Evolutionary conservation across 2,113 vertebrate genomes (phyloP), one percentile per base, ranked within the genome.

Genomic region (Progne subis): DNA sequence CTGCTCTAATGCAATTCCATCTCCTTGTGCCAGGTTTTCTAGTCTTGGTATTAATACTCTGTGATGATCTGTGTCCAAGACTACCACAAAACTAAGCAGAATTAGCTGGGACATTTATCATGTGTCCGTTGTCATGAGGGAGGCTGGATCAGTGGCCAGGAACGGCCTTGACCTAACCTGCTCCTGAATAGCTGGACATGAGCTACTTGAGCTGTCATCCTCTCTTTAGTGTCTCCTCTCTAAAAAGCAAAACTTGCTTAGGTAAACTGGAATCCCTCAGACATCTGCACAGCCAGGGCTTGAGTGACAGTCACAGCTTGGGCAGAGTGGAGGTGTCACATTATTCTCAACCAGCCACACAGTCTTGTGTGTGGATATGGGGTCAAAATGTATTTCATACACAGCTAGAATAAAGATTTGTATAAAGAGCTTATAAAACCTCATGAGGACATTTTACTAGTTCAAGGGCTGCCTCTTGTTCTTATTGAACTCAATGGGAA

Each of bases 401-500:
- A 74, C 49, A 76, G 84, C 37, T 71, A 65, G 71, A 78, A 88
- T 75, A 78, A 92, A 90, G 72, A 88, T 90, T 93, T 75, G 49
- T 88, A 70, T 81, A 86, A 94, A 93, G 79, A 86, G 21, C 77
- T 90, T 82, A 94, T 96, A 92, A 97, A 95, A 90, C 69, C 80
- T 90, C 79, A 50, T 69, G 39, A 86, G 56, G 41, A 78, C 17
- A 71, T 96, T 95, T 96, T 94, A 96, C 80, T 90, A 92, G 85
- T 75, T 93, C 53, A 90, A 92, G 76, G 80, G n/a, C 82, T 2
- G 81, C 56, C 85, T 90, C 90, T 83, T 72, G 43, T 82, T 96
- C 90, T 90, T 86, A 93, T 65, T 94, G 92, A 97, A 95, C 60
- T 93, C 86, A 79, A 96, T 90, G 93, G 77, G 90, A 95, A 92